A percentile compares a stretch with the other conserved stretches of the same genome.
Conservation (phyloP, 1,140 invertebrate genomes). For the Pararge aegeria region DNA sequence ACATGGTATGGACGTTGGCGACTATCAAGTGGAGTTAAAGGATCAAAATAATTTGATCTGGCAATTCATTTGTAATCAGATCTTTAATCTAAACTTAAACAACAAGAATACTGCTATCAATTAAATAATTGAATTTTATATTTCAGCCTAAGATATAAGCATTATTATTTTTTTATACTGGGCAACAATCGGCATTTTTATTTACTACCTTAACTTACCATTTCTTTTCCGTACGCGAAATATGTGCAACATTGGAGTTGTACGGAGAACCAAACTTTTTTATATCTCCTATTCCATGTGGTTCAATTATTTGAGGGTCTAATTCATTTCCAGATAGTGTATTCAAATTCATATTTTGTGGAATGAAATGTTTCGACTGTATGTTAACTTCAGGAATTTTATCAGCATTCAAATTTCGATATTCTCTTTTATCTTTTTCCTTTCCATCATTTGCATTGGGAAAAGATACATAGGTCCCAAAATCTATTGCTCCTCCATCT, state of each 20-base stretch:
- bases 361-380: conserved; percentile 3
- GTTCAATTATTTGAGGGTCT: not conserved
- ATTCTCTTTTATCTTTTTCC: conserved; percentile 4
- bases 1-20: no score
- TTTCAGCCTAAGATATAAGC: no score
- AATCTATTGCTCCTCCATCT: not conserved
- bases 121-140: no score
- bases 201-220: conserved; percentile 22
- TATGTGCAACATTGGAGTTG: not conserved
- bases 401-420: conserved; percentile 8
- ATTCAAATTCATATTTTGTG: conserved; percentile 1
- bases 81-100: no score
- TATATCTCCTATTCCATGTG: not conserved
- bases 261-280: not conserved
- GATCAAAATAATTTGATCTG: not conserved
- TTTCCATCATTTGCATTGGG: not conserved
- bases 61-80: no score
- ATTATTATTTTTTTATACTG: no score
- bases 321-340: not conserved
- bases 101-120: no score
- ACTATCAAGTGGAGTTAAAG: not conserved
- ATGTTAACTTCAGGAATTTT: conserved; percentile 16
- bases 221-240: conserved; percentile 23
- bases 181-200: not conserved
- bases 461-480: not conserved